Base-by-base conservation (phyloP, 2,888 invertebrate species). In the Galerucella nymphaeae region DNA sequence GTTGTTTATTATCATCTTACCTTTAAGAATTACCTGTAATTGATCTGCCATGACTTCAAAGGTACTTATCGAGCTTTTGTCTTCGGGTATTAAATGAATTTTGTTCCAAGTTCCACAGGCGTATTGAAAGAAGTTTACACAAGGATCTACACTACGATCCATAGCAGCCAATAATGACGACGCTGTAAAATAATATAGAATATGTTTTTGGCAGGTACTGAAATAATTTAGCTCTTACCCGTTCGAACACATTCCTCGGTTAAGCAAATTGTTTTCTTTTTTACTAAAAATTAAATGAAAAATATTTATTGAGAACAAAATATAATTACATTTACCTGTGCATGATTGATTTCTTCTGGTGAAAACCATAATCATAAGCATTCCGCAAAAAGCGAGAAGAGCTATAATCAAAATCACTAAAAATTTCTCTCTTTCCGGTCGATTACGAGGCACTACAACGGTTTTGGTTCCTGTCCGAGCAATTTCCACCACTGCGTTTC, bases 21-120 rank as follows among this genome's bases (percentile, higher is more conserved):
- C 92, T 87, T 94, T 94, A 13, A 96, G 87, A 64, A 93, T 93
- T 64, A 94, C 90, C 85, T 95, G 94, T 70, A 95, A 89, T 82
- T 95, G 93, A 86, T 96, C 95, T 8, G 94, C 91, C 80, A 96
- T 89, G 53, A 95, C 94, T 87, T 95, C 94, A 84, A 96, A 96
- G 0, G 95, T 95, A 83, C 93, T 94, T 77, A 94, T 94, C 63
- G 93, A 93, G 81, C 94, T 92, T 75, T 92, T 89, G 85, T 96
- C 96, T 82, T 95, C 95, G 0, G 96, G 96, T 81, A 96, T 96
- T 68, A 94, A 90, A 87, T 96, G 94, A 76, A 92, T 90, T 82
- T 92, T 93, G 85, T 96, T 95, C 95, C 96, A 96, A 18, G 93
- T 92, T 14, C 96, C 96, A 82, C 96, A 96, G 13, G 96, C 95